Evolutionary conservation across 2,888 invertebrate genomes (phyloP).

Genomic region (Disparrhopalites patrizii): DNA sequence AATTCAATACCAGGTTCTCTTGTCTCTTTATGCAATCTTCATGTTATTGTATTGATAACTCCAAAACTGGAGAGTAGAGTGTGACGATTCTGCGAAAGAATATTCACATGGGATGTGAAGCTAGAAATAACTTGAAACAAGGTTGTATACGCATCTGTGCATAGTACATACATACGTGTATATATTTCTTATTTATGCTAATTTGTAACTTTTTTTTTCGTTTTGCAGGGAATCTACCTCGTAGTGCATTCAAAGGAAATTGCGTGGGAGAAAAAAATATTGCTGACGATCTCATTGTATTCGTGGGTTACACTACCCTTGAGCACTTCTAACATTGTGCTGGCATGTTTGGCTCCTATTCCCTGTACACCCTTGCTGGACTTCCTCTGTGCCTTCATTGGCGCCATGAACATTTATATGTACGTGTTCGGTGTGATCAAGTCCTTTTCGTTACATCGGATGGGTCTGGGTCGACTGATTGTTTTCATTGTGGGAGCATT

Average conservation of each 20-base stretch:
- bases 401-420: constrained; percentile 94
- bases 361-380: constrained; percentile 79
- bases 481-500: constrained; percentile 80
- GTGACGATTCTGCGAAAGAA: too few species aligned
- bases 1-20: too few species aligned
- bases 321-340: constrained; percentile 80
- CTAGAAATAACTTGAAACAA: too few species aligned
- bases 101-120: too few species aligned
- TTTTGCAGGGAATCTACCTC: constrained; percentile 72
- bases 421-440: constrained; percentile 96
- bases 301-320: constrained; percentile 95
- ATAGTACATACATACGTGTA: too few species aligned
- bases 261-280: constrained; percentile 70
- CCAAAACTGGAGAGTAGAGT: too few species aligned
- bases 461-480: constrained; percentile 72
- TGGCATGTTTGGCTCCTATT: constrained; percentile 81
- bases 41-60: too few species aligned
- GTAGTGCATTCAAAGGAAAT: constrained; percentile 83
- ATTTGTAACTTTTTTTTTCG: constrained; percentile 16
- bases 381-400: constrained; percentile 83
- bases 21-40: too few species aligned
- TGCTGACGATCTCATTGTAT: constrained; percentile 83
- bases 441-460: constrained; percentile 84
- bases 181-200: neutral
- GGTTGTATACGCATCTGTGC: too few species aligned